phyloP scores from a whole-genome alignment of 2,888 invertebrate genomes.

The Hyalella azteca region DNA sequence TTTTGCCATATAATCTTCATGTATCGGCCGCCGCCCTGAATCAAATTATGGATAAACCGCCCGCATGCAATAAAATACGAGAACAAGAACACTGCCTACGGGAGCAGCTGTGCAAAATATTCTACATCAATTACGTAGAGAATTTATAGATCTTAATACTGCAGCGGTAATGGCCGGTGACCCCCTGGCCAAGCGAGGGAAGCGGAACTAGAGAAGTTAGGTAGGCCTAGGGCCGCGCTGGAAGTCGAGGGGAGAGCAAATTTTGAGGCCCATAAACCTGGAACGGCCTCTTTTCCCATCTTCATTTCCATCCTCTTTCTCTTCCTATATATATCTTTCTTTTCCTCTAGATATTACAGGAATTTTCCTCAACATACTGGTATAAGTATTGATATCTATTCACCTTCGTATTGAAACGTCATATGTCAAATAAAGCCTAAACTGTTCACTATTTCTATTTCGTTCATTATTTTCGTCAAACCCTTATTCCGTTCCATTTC shows the following conservation, averaged over 20 bases:
- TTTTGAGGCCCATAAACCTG: conserved; percentile 34
- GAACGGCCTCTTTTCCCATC: conserved; percentile 12
- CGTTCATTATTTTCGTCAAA: no score
- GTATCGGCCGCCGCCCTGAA: no score
- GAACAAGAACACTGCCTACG: background rate
- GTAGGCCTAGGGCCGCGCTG: conserved; percentile 6
- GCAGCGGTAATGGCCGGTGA: conserved; percentile 28
- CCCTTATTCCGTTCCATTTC: no score
- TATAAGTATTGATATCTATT: no score
- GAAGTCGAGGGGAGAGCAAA: conserved; percentile 28
- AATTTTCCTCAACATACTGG: no score
- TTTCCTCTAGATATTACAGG: no score
- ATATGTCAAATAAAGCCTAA: no score
- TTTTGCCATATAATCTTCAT: no score
- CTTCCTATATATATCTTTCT: conserved; percentile 22
- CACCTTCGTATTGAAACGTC: no score
- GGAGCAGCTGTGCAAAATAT: conserved; percentile 14
- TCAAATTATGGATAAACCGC: no score
- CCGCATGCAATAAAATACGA: background rate
- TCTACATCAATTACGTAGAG: conserved; percentile 13
- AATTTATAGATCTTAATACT: conserved; percentile 27
- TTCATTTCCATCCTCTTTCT: background rate
- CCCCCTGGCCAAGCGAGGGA: background rate
- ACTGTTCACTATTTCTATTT: no score
- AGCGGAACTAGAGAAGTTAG: background rate